Evolutionary conservation across 1,140 invertebrate genomes (phyloP), one percentile per base, ranked within the genome.

Genomic region (Epicauta chinensis): DNA sequence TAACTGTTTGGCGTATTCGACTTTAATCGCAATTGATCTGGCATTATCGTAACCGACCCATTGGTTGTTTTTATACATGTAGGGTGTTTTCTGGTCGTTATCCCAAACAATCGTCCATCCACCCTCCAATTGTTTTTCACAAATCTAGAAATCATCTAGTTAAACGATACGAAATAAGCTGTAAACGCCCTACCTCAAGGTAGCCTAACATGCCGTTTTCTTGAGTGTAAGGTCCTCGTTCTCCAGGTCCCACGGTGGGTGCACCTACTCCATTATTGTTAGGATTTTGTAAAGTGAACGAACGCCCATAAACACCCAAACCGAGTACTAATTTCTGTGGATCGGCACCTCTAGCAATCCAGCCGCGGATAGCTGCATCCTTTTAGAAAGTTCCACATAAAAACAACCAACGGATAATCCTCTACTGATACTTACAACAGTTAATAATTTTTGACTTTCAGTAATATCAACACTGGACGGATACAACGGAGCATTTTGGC

Each of bases 41-140:
- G 60, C 15, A 55, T 89, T 75, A 50, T 93, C 89, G 55, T 81
- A 91, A 9, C 84, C 82, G 29, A 90, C 73, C 88, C 88, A 93
- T 60, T 86, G 80, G 4, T 73, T 71, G 1, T 69, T 76, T 16
- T 72, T 74, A 38, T 79, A 77, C 5, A 83, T 76, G 56, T 87
- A 89, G 0, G 84, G 84, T 0, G 79, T 77, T 45, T 75, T 67
- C 48, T 79, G 75, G 30, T 78, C 66, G 2, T 73, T 53, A 36
- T 82, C 74, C 67, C 73, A 81, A 6, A 69, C 59, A 9, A 71
- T 58, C 2, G 32, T 34, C 78, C 79, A 82, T 9, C 66, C 57
- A 9, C 67, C 59, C 7, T 60, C 42, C 35, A 58, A 45, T 32
- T 58, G 58, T 45, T 58, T 13, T 49, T 60, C 58, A 42, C 58